Percentiles rank a stretch among this genome's conserved stretches.
phyloP scores from a whole-genome alignment of 2,113 vertebrate species.

The Scophthalmus maximus region DNA sequence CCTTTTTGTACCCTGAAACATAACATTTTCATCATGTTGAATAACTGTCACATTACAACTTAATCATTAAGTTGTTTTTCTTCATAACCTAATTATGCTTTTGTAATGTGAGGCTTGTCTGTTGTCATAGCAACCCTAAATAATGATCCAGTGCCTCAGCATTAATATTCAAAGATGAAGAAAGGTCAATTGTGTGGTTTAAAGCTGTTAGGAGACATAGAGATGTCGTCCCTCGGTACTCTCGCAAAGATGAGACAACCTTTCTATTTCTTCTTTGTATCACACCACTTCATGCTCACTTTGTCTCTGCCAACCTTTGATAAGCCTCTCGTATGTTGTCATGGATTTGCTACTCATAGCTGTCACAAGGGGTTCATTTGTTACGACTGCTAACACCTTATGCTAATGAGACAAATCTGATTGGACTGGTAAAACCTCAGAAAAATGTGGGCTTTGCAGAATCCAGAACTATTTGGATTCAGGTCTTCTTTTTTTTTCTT shows the following conservation, averaged over 20 bases:
- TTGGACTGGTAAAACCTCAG: conserved; percentile 4
- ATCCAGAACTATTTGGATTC: conserved; percentile 10
- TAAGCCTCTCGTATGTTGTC: conserved; percentile 33
- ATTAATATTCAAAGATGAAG: conserved; percentile 14
- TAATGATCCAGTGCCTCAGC: not conserved
- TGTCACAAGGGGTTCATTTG: conserved; percentile 20
- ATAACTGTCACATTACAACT: conserved; percentile 24
- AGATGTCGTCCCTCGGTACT: not conserved
- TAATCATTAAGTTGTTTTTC: conserved; percentile 25
- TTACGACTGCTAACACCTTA: not conserved
- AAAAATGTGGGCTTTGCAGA: not conserved
- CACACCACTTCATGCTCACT: conserved; percentile 22
- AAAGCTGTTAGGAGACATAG: not conserved
- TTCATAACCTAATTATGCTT: conserved; percentile 37
- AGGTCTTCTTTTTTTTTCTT: not conserved
- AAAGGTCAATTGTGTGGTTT: not conserved
- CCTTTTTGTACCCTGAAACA: conserved; percentile 8
- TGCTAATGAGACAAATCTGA: conserved; percentile 32
- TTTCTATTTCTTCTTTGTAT: conserved; percentile 1
- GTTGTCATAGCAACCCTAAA: conserved; percentile 23
- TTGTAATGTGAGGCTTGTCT: conserved; percentile 39
- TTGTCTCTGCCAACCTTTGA: conserved; percentile 24
- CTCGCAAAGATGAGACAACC: not conserved
- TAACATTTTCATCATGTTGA: conserved; percentile 30
- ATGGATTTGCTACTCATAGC: conserved; percentile 36